Evolutionary conservation across 2,113 vertebrate species (phyloP).

Genomic region (Gavia stellata): DNA sequence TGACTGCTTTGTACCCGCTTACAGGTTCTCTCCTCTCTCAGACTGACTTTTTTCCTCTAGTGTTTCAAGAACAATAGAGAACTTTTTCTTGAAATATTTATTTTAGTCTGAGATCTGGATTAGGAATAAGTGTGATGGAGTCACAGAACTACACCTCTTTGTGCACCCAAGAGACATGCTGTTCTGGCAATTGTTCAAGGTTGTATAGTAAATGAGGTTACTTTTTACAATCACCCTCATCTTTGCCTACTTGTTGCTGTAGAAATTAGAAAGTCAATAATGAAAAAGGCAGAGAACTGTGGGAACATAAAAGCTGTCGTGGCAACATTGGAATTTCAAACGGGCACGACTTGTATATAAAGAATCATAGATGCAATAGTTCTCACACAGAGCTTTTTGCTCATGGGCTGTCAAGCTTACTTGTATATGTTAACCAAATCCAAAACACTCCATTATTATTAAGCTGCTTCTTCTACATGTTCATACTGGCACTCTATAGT

Average conservation of each 20-base stretch:
- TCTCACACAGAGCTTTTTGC: not conserved
- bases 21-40: not conserved
- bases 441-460: not conserved
- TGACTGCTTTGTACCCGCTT: not conserved
- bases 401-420: not conserved
- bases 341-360: fast-evolving
- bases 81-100: not conserved
- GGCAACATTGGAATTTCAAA: not conserved
- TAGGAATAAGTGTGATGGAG: not conserved
- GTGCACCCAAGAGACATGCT: not conserved
- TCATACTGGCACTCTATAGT: not conserved
- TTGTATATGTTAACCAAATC: not conserved
- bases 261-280: slow-evolving; percentile 49
- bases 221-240: not conserved
- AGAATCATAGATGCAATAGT: not conserved
- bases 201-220: not conserved
- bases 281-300: not conserved
- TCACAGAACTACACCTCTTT: not conserved
- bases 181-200: not conserved
- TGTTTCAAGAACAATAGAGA: not conserved
- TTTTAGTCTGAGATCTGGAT: not conserved
- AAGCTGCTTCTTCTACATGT: not conserved
- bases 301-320: not conserved
- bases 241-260: not conserved
- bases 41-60: not conserved